Percentiles rank a stretch among this genome's conserved stretches.
Conservation (phyloP, 2,888 invertebrate genomes). For the Brassicogethes aeneus region DNA sequence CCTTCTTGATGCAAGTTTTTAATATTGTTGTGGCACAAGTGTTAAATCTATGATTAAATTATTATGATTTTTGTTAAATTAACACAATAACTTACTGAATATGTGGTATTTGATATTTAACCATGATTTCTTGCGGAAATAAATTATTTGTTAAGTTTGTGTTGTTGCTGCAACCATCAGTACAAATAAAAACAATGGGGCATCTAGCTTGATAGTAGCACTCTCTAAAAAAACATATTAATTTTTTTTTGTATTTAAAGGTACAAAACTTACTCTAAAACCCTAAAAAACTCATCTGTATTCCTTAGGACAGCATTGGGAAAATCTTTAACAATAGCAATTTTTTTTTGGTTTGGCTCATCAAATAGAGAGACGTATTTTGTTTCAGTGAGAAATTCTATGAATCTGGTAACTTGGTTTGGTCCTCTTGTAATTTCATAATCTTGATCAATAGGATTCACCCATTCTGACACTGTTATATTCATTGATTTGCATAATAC, state of each 20-base stretch:
- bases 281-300: slow-evolving; percentile 52
- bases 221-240: slow-evolving; percentile 45
- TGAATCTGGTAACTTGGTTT: slow-evolving; percentile 60
- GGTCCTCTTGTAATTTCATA: slow-evolving; percentile 46
- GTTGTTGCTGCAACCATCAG: slow-evolving; percentile 55
- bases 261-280: slow-evolving; percentile 54
- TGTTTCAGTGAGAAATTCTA: slow-evolving; percentile 69
- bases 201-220: slow-evolving; percentile 53
- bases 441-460: slow-evolving; percentile 66
- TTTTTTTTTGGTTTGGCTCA: slow-evolving; percentile 41
- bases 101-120: slow-evolving; percentile 54
- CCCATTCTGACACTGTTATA: slow-evolving; percentile 66
- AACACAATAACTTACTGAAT: slow-evolving; percentile 63
- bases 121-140: slow-evolving; percentile 54
- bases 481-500: slow-evolving; percentile 54
- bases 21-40: slow-evolving; percentile 56
- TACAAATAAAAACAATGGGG: slow-evolving; percentile 62
- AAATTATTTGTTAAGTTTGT: slow-evolving; percentile 52
- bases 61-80: too few species aligned
- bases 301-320: slow-evolving; percentile 67
- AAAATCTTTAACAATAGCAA: slow-evolving; percentile 71
- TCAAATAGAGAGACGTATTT: slow-evolving; percentile 58
- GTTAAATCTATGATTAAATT: slow-evolving; percentile 50
- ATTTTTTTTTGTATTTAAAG: too few species aligned
- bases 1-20: slow-evolving; percentile 60